Evolutionary conservation across 2,113 vertebrate species (phyloP).

Genomic region (Laterallus jamaicensis): DNA sequence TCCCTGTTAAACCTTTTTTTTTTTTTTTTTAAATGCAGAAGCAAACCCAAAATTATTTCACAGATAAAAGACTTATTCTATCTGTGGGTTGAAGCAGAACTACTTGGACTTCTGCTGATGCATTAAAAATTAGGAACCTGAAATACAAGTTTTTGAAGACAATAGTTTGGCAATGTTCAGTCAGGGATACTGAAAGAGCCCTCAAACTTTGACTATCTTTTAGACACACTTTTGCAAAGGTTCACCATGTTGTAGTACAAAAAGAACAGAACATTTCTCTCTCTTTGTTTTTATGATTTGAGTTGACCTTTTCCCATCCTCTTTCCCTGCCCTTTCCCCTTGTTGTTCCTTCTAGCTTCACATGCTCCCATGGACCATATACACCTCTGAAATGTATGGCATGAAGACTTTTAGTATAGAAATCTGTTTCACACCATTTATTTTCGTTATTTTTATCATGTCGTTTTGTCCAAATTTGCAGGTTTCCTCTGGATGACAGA

Average conservation of each 20-base stretch:
- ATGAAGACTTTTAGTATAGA: neutral
- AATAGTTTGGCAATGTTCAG: neutral
- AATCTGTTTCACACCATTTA: constrained; percentile 25
- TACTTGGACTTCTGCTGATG: neutral
- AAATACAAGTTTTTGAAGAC: neutral
- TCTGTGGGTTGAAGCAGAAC: neutral
- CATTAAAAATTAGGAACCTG: neutral
- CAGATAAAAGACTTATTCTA: neutral
- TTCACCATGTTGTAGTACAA: neutral
- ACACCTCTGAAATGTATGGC: neutral
- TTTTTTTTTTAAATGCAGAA: neutral
- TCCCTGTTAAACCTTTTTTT: neutral
- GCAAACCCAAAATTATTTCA: neutral
- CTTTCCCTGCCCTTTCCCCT: neutral
- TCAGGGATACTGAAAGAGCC: neutral
- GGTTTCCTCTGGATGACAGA: neutral
- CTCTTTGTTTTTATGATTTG: neutral
- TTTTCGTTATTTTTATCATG: constrained; percentile 18
- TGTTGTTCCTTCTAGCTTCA: neutral
- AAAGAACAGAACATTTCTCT: neutral
- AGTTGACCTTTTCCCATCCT: neutral
- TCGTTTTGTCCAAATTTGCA: neutral
- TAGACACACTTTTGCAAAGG: neutral
- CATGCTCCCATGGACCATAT: neutral
- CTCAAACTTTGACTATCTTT: neutral